These are phyloP conservation scores for Dendrocincla tyrannina DNA, from an alignment of 2,797 vertebrate genomes.

Conservation along the genomic window DNA sequence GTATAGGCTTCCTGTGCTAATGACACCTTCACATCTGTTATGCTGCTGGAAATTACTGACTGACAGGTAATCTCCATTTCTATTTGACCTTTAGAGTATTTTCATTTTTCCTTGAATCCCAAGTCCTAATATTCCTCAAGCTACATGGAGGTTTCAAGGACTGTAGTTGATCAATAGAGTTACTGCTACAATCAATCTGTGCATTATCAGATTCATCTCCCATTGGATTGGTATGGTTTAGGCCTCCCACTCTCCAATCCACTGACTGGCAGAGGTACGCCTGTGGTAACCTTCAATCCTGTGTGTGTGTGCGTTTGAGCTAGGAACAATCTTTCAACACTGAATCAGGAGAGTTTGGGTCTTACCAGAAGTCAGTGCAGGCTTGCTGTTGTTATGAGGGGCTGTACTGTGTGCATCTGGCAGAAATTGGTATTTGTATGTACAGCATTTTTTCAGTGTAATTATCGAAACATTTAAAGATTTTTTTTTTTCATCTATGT, in stretches of 20 bases:
- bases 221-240: not conserved
- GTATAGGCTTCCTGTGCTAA: not conserved
- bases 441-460: not conserved
- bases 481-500: not conserved
- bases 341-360: not conserved
- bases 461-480: not conserved
- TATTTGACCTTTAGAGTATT: not conserved
- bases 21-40: not conserved
- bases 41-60: not conserved
- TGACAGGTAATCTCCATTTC: not conserved
- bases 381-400: not conserved
- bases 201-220: not conserved
- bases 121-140: not conserved
- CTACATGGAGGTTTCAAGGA: not conserved
- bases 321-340: not conserved
- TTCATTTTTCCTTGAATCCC: not conserved
- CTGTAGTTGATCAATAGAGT: not conserved
- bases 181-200: not conserved
- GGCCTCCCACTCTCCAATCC: not conserved
- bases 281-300: not conserved
- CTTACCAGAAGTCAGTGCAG: not conserved
- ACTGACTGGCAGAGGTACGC: not conserved
- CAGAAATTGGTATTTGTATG: not conserved
- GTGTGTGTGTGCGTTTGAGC: rapidly evolving
- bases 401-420: rapidly evolving